Evolutionary conservation across 2,797 vertebrate genomes (phyloP).

Genomic region (Phylloscopus collybita): DNA sequence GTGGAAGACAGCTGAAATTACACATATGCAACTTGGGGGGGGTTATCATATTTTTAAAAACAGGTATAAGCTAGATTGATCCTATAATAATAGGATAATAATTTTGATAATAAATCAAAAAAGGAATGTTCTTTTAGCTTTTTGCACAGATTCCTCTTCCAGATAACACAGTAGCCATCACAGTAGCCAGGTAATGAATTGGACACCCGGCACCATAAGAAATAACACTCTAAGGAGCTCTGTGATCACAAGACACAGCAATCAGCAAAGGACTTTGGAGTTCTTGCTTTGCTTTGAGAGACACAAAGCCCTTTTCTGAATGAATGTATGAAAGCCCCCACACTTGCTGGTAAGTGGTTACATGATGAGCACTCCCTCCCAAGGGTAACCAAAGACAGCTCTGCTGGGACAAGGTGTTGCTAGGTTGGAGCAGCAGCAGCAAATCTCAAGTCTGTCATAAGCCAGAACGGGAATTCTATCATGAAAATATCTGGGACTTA

Average conservation of each 20-base stretch:
- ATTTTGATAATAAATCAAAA: not conserved
- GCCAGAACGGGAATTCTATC: not conserved
- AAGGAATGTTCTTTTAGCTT: not conserved
- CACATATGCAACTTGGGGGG: not conserved
- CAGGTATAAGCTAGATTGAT: not conserved
- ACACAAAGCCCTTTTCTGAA: not conserved
- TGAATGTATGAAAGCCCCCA: not conserved
- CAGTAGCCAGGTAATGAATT: not conserved
- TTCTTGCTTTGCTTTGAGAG: not conserved
- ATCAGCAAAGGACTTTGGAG: not conserved
- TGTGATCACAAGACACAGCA: not conserved
- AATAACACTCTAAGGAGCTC: not conserved
- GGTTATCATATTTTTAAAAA: not conserved
- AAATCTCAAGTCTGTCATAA: accelerated
- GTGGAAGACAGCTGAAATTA: not conserved
- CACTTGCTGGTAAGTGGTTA: not conserved
- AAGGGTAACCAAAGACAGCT: not conserved
- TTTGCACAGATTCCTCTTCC: not conserved
- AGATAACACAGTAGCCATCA: not conserved
- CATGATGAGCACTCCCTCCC: not conserved
- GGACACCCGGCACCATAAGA: not conserved
- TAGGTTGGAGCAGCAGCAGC: accelerated
- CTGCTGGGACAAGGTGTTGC: not conserved
- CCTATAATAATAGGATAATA: no score
- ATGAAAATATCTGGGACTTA: not conserved